Base-by-base conservation (phyloP, 1,140 invertebrate genomes). In the Heliconius hewitsoni region DNA sequence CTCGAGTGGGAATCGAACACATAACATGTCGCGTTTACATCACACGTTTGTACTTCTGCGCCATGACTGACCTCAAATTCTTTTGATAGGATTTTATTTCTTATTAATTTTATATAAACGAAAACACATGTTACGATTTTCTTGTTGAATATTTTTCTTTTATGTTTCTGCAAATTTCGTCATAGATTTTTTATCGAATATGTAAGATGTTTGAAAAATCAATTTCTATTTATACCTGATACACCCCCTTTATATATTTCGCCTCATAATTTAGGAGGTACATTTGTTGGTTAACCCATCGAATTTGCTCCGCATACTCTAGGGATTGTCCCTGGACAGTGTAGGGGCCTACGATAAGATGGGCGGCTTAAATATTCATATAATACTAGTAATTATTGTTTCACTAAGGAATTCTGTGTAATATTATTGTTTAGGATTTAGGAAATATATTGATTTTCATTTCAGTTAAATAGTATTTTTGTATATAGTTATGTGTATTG, bases 301-400 rank as follows among this genome's bases (percentile, higher is more conserved):
- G 71, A 74, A 79, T 75, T 76, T 39, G 30, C 71, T 71, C 27
- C 76, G 73, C 70, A 74, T 23, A 71, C 80, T 72, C 70, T n/a
- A 76, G 81, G 80, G 81, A 79, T 34, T 52, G 52, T 37, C 55
- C 70, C 78, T 39, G 71, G 37, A 75, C n/a, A 37, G 74, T 50
- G 19, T 57, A 60, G 42, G 71, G 79, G 39, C n/a, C 71, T 72
- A 71, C 73, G 71, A 79, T 73, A 76, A 72, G 71, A 78, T 16
- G 23, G 42, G 30, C 27, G 30, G 52, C 34, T 78, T 73, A 78
- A 74, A 78, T 73, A 78, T 78, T 73, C 34, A 78, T 78, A 57
- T 78, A n/a, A 19, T 60, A 73, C 37, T 55, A 78, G 46, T 57
- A 57, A 78, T 73, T 78, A 66, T 66, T 50, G 37, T 57, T 42